Conservation (phyloP, 2,888 invertebrate genomes). For the Pteria penguin region DNA sequence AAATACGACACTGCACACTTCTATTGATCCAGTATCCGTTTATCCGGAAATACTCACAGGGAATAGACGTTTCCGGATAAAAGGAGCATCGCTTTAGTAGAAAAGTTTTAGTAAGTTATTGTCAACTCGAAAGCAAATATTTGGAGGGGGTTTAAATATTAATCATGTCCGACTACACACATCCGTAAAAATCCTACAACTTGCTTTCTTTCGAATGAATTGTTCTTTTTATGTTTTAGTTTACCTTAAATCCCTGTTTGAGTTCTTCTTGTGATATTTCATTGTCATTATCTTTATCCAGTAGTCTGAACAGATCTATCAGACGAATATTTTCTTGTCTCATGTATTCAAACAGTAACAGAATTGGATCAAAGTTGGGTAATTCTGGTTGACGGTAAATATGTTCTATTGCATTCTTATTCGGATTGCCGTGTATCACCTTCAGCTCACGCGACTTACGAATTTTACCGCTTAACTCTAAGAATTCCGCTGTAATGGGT, state of each 20-base stretch:
- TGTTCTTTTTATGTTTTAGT: constrained; percentile 8
- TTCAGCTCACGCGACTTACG: constrained; percentile 35
- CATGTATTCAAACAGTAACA: constrained; percentile 62
- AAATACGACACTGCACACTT: no score
- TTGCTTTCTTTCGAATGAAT: no score
- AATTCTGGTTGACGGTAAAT: constrained; percentile 41
- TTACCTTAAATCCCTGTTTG: constrained; percentile 54
- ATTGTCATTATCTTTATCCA: constrained; percentile 52
- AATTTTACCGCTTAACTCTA: constrained; percentile 42
- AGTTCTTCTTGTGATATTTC: constrained; percentile 52
- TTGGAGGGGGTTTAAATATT: background rate
- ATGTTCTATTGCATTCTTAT: constrained; percentile 47
- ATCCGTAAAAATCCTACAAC: no score
- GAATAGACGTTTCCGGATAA: no score
- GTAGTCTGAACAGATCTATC: constrained; percentile 54
- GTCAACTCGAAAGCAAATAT: no score
- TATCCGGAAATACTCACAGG: no score
- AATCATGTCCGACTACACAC: no score
- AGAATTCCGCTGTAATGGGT: constrained; percentile 51
- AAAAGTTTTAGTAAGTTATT: no score
- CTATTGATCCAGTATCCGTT: no score
- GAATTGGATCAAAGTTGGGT: constrained; percentile 53
- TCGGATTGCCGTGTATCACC: constrained; percentile 51
- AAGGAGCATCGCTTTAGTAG: no score
- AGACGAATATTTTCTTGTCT: constrained; percentile 58